phyloP scores from a whole-genome alignment of 2,888 invertebrate genomes.

The Lasioglossum zephyrum region DNA sequence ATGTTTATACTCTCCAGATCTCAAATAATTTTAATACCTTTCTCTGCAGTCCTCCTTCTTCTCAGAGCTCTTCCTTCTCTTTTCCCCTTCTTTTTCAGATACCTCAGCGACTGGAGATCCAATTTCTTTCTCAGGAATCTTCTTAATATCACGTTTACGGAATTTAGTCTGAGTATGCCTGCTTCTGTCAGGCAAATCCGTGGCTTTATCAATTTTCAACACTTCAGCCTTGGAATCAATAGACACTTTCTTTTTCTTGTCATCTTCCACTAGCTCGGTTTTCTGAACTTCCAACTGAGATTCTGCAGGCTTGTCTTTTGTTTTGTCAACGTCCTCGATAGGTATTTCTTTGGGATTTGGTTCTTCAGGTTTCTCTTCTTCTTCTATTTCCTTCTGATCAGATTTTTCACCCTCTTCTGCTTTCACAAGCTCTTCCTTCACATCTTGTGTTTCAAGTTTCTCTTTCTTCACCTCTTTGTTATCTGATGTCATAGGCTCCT shows the following conservation, averaged over 20 bases:
- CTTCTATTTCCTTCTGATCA: neutral
- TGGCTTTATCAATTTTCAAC: conserved; percentile 40
- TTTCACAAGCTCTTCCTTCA: neutral
- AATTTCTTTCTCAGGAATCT: neutral
- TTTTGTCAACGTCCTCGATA: neutral
- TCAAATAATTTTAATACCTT: conserved; percentile 5
- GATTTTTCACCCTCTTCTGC: neutral
- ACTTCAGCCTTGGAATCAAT: neutral
- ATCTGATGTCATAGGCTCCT: neutral
- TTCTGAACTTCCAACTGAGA: neutral
- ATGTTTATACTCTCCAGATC: neutral
- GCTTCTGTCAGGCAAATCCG: conserved; percentile 33
- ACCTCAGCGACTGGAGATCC: neutral
- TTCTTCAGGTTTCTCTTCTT: neutral
- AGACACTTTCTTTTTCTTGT: neutral
- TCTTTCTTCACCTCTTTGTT: neutral
- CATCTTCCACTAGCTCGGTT: neutral
- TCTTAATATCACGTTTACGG: conserved; percentile 19
- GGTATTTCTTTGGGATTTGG: neutral
- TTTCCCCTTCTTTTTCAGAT: neutral
- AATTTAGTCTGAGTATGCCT: conserved; percentile 43
- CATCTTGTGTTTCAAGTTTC: neutral
- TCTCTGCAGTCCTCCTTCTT: conserved; percentile 11
- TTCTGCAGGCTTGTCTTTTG: neutral
- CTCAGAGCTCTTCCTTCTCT: neutral